Evolutionary conservation across 2,797 vertebrate species (phyloP).

Genomic region (Echeneis naucrates): DNA sequence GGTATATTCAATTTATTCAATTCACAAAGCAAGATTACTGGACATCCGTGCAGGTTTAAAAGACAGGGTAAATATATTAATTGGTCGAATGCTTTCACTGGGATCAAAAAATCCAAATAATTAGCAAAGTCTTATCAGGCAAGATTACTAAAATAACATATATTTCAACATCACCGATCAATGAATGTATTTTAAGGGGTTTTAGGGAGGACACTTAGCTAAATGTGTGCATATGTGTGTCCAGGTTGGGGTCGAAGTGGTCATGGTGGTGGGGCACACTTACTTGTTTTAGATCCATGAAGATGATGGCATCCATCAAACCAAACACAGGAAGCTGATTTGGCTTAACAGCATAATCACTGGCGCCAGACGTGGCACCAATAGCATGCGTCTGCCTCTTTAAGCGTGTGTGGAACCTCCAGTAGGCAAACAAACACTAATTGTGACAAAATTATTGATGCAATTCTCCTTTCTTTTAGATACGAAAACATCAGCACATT

Average conservation of each 20-base stretch:
- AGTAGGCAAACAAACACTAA: conserved; percentile 27
- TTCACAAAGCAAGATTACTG: not conserved
- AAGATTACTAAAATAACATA: not conserved
- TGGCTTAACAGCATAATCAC: conserved; percentile 80
- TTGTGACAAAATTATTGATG: not conserved
- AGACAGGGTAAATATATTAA: not conserved
- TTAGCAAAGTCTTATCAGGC: not conserved
- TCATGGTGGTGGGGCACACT: conserved; percentile 38
- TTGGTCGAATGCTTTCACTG: not conserved
- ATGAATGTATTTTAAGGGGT: not conserved
- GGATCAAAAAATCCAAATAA: not conserved
- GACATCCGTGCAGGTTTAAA: not conserved
- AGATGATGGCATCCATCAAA: conserved; percentile 80
- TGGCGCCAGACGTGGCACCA: conserved; percentile 77
- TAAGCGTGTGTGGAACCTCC: conserved; percentile 34
- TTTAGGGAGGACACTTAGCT: conserved; percentile 13
- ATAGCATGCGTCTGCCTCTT: conserved; percentile 47
- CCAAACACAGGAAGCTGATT: conserved; percentile 81
- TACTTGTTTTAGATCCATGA: conserved; percentile 72
- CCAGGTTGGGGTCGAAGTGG: conserved; percentile 11
- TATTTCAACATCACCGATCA: not conserved
- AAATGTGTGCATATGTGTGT: conserved; percentile 56
- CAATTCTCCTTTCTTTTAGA: not conserved
- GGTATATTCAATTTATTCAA: not conserved
- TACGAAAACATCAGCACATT: conserved; percentile 8